Conservation (phyloP, 2,113 vertebrate genomes). For the Corythornis madagascariensis region DNA sequence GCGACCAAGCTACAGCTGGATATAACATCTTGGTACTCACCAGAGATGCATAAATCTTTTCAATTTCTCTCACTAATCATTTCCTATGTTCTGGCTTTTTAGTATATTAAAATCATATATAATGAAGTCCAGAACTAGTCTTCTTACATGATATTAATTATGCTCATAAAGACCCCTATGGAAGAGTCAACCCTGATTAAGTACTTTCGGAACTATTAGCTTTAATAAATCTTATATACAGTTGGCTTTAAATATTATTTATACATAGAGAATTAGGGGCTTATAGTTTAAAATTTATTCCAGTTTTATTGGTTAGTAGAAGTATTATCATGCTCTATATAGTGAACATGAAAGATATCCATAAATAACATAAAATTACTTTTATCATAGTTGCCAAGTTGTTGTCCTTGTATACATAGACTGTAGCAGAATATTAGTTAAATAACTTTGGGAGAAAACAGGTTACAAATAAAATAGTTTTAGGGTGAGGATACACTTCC, state of each 20-base stretch:
- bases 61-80: conserved; percentile 27
- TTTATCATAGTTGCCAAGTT: neutral
- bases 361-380: neutral
- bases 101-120: conserved; percentile 69
- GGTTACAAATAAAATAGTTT: neutral
- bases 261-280: neutral
- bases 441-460: neutral
- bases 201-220: conserved; percentile 15
- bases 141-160: conserved; percentile 63
- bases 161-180: conserved; percentile 9
- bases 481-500: neutral
- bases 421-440: neutral
- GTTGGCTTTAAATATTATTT: neutral
- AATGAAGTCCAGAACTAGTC: conserved; percentile 46
- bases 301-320: neutral
- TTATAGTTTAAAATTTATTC: neutral
- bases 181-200: conserved; percentile 29
- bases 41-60: conserved; percentile 43
- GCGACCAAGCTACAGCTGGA: neutral
- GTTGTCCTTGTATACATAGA: fast-evolving
- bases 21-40: conserved; percentile 9
- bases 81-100: conserved; percentile 43
- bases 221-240: neutral
- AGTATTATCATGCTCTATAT: neutral
- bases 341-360: neutral